These are phyloP conservation scores for Nymphicus hollandicus DNA, from an alignment of 2,113 vertebrate genomes.

Conservation along the genomic window DNA sequence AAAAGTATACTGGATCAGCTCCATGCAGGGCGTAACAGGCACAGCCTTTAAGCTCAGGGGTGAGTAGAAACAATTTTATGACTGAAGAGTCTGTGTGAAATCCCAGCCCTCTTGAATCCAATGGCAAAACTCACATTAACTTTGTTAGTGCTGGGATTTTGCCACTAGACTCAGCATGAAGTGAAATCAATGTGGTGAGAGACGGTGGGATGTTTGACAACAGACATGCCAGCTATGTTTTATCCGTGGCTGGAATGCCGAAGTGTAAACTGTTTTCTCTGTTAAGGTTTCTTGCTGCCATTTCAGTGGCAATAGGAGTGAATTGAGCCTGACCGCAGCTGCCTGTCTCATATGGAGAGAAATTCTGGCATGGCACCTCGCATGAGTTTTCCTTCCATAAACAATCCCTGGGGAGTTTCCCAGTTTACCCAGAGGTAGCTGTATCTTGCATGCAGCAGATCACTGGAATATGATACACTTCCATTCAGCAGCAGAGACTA, in stretches of 20 bases:
- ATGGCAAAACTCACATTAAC: background rate
- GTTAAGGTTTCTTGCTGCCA: background rate
- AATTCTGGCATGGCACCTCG: background rate
- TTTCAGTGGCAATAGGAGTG: background rate
- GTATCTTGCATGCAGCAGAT: background rate
- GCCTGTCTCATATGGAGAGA: background rate
- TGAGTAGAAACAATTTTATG: slow-evolving; percentile 19
- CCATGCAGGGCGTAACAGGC: background rate
- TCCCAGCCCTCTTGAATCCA: background rate
- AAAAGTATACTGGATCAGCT: slow-evolving; percentile 18
- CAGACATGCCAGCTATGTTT: background rate
- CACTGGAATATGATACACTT: background rate
- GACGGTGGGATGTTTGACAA: background rate
- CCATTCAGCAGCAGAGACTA: background rate
- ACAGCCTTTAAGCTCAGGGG: slow-evolving; percentile 44
- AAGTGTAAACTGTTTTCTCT: background rate
- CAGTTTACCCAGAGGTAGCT: background rate
- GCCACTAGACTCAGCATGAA: slow-evolving; percentile 5
- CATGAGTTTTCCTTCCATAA: background rate
- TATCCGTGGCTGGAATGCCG: background rate
- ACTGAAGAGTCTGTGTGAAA: background rate
- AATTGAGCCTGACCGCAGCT: background rate
- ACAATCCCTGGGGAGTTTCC: background rate
- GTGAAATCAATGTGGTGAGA: background rate
- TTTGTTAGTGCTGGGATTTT: slow-evolving; percentile 6